Evolutionary conservation across 2,888 invertebrate genomes (phyloP).

Genomic region (Diplazon laetatorius): DNA sequence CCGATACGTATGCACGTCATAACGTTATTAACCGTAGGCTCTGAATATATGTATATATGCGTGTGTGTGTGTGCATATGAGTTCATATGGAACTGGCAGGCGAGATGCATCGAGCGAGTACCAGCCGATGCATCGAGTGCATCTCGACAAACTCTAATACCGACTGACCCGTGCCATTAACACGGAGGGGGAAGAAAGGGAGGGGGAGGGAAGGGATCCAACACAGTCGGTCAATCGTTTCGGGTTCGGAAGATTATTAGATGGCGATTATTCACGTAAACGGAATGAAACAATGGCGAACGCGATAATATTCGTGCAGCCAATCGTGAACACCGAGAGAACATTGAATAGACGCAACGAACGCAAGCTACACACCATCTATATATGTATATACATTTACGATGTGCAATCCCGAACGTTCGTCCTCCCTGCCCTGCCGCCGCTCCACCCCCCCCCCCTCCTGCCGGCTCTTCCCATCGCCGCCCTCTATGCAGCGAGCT

Average conservation of each 20-base stretch:
- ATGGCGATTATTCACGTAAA: constrained; percentile 62
- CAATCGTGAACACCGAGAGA: constrained; percentile 30
- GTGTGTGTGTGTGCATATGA: too few relatives aligned
- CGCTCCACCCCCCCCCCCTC: too few relatives aligned
- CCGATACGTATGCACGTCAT: constrained; percentile 64
- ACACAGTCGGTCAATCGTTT: constrained; percentile 69
- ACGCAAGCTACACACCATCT: too few relatives aligned
- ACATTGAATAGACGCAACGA: constrained; percentile 3
- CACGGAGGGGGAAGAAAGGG: too few relatives aligned
- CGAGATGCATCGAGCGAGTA: not conserved
- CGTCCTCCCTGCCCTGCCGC: too few relatives aligned
- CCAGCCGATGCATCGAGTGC: constrained; percentile 1
- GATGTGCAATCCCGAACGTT: too few relatives aligned
- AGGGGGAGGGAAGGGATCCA: too few relatives aligned
- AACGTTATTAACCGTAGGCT: constrained; percentile 62
- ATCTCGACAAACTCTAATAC: constrained; percentile 23
- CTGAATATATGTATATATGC: too few relatives aligned
- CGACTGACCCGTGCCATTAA: constrained; percentile 50
- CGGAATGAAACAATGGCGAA: constrained; percentile 37
- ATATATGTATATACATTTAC: too few relatives aligned
- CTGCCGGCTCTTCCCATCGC: too few relatives aligned
- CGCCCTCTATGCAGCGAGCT: not conserved
- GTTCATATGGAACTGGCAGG: not conserved
- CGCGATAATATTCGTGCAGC: constrained; percentile 37
- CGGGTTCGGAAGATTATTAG: constrained; percentile 67